Base-by-base conservation (phyloP, 2,888 invertebrate genomes). In the Pachymerium ferrugineum region DNA sequence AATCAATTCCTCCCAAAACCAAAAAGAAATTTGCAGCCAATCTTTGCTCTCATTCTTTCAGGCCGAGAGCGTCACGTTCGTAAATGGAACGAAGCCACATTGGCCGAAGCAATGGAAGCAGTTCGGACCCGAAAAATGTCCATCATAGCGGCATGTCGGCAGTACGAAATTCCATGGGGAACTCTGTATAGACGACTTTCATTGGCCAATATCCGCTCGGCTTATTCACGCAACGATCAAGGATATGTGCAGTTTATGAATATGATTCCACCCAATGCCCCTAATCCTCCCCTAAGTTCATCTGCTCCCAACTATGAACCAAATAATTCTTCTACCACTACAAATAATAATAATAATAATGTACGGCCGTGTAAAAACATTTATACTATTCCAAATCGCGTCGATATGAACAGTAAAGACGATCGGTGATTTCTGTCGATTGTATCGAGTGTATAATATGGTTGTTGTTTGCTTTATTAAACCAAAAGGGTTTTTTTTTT, bases 61-160 rank as follows among this genome's bases (percentile, higher is more conserved):
- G 73, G 73, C 67, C 73, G 73, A 67, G 73, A 73, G 73, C 62
- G 73, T 19, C 73, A 73, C 29, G 42, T 73, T 25, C 73, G 73
- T 67, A 73, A 68, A 73, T 73, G 73, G 73, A 73, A 73, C 33
- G 73, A 73, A 68, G 68, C 73, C 22, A 35, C 73, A 29, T 68
- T 73, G 42, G 73, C 73, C 67, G 67, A 73, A 73, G 73, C 73
- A 16, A 73, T 73, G 73, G 73, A 73, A 73, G 73, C 73, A n/a
- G 73, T 73, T 22, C 29, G 73, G 28, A 33, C 73, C 25, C 62
- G 16, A 68, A 62, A 47, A 62, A 30, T 73, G 73, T 73, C 73
- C 73, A 73, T 73, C 73, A 73, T 73, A 68, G 73, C 73, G 62
- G 73, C 73, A 33, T 73, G 73, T 28, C 73, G 73, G 14, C 73